phyloP scores from a whole-genome alignment of 2,888 invertebrate genomes.

The Epinotia demarniana region DNA sequence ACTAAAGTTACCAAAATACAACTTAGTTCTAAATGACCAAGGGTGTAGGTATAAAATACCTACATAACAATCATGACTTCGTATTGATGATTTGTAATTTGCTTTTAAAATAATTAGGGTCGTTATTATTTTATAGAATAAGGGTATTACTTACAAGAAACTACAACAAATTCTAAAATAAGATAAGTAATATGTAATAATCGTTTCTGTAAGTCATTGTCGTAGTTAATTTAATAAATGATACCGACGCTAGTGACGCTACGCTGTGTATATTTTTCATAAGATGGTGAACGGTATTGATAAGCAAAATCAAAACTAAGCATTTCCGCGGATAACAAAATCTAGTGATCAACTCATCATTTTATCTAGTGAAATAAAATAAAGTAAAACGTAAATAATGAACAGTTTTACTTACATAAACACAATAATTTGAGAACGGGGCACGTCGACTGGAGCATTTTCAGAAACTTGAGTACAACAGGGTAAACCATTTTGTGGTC shows the following conservation, averaged over 20 bases:
- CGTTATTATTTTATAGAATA: too few species aligned
- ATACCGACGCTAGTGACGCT: not conserved
- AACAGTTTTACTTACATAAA: conserved; percentile 71
- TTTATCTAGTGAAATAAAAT: not conserved
- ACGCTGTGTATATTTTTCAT: not conserved
- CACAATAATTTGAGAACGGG: conserved; percentile 67
- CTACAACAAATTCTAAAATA: not conserved
- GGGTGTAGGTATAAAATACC: too few species aligned
- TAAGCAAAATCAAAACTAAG: conserved; percentile 7
- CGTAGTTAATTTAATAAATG: too few species aligned
- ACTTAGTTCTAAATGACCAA: too few species aligned
- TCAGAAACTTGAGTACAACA: conserved; percentile 59
- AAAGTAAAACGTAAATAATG: conserved; percentile 46
- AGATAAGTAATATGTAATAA: not conserved
- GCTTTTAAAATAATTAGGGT: too few species aligned
- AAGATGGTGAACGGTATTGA: not conserved
- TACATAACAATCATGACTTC: too few species aligned
- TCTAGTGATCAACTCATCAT: too few species aligned
- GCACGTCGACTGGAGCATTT: conserved; percentile 59
- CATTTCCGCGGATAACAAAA: not conserved
- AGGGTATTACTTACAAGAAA: too few species aligned
- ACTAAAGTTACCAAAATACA: too few species aligned
- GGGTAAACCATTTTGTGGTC: conserved; percentile 65
- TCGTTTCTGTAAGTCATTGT: not conserved
- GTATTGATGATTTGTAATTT: too few species aligned